A percentile compares a stretch with the other conserved stretches of the same genome.
Conservation (phyloP, 2,888 invertebrate species). For the Mythimna albipuncta region DNA sequence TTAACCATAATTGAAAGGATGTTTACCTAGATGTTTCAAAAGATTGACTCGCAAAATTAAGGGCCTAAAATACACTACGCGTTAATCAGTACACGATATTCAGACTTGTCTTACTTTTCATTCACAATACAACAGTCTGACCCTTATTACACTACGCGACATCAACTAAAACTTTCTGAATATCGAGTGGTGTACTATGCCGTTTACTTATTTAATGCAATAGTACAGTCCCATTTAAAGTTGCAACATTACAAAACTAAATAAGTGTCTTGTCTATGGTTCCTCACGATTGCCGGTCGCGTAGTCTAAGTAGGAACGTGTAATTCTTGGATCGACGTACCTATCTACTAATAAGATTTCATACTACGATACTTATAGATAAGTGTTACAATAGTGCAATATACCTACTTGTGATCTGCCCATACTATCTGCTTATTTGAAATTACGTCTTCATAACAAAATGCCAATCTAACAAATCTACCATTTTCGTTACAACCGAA, state of each 20-base stretch:
- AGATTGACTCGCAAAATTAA: too few species aligned
- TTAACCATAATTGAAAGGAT: too few species aligned
- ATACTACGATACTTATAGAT: not conserved
- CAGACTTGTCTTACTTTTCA: too few species aligned
- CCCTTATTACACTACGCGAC: too few species aligned
- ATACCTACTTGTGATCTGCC: constrained; percentile 1
- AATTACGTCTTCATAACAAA: not conserved
- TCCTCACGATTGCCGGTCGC: not conserved
- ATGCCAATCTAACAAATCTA: not conserved
- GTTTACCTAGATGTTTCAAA: too few species aligned
- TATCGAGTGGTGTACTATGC: too few species aligned
- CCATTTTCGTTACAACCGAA: not conserved
- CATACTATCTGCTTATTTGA: not conserved
- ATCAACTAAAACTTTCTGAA: too few species aligned
- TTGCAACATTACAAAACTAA: not conserved
- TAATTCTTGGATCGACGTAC: constrained; percentile 14
- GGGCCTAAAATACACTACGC: too few species aligned
- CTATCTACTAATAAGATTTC: constrained; percentile 15
- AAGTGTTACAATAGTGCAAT: constrained; percentile 20
- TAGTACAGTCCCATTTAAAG: not conserved
- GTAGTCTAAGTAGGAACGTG: constrained; percentile 24
- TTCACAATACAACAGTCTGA: too few species aligned
- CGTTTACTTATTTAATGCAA: not conserved
- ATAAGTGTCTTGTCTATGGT: not conserved
- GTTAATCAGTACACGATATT: too few species aligned